Percentiles rank a stretch among this genome's conserved stretches.
phyloP scores from a whole-genome alignment of 2,797 vertebrate genomes.

The Leuciscus waleckii region DNA sequence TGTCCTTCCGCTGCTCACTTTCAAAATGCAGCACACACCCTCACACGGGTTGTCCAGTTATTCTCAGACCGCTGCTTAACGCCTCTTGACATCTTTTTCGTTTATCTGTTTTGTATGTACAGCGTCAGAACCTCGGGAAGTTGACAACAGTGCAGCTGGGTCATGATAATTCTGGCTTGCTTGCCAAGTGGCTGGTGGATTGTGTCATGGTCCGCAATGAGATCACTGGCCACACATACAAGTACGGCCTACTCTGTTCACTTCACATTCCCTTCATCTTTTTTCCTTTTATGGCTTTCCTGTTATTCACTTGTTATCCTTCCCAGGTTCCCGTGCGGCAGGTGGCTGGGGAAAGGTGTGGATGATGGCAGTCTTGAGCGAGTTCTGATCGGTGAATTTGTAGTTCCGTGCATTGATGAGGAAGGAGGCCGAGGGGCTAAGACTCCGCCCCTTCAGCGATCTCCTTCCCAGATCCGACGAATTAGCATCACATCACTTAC shows the following conservation, averaged over 20 bases:
- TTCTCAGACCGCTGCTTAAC: conserved; percentile 3
- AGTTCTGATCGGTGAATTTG: conserved; percentile 93
- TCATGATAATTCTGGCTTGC: conserved; percentile 95
- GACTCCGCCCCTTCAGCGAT: conserved; percentile 93
- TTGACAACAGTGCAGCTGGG: conserved; percentile 96
- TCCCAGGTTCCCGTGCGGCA: conserved; percentile 92
- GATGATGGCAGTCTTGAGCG: conserved; percentile 95
- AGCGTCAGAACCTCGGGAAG: conserved; percentile 97
- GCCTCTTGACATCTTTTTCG: conserved; percentile 40
- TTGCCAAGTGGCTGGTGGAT: conserved; percentile 98
- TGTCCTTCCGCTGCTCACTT: not conserved
- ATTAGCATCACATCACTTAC: conserved; percentile 90
- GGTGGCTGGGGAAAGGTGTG: conserved; percentile 94
- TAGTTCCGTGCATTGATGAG: conserved; percentile 84
- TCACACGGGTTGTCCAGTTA: conserved; percentile 7
- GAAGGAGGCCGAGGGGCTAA: conserved; percentile 88
- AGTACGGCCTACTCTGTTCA: conserved; percentile 73
- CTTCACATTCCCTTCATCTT: not conserved
- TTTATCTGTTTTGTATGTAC: conserved; percentile 56
- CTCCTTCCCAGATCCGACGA: conserved; percentile 85
- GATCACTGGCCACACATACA: conserved; percentile 96
- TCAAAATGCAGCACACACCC: not conserved
- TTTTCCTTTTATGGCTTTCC: not conserved
- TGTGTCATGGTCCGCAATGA: conserved; percentile 98
- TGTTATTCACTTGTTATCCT: not conserved